Conservation (phyloP, 2,888 invertebrate species). For the Tenthredo livida region DNA sequence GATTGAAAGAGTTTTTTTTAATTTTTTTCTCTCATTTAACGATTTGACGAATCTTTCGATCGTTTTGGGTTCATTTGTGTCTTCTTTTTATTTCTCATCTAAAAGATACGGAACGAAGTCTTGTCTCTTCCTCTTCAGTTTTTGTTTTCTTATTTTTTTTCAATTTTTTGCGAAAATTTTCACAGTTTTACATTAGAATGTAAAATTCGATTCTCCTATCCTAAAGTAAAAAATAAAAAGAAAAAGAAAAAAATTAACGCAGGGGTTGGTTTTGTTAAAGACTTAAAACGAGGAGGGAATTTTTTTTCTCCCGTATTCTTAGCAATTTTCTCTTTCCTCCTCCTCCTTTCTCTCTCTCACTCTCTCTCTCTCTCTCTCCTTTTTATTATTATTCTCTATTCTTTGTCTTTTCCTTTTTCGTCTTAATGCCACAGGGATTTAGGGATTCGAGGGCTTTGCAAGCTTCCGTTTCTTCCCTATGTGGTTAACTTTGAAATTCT, state of each 20-base stretch:
- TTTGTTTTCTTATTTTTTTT: background rate
- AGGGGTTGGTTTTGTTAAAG: background rate
- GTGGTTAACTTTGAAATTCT: slow-evolving; percentile 12
- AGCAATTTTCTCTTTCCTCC: background rate
- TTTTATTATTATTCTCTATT: background rate
- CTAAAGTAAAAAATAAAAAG: background rate
- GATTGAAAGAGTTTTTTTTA: background rate
- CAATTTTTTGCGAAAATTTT: too few relatives aligned
- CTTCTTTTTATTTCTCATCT: too few relatives aligned
- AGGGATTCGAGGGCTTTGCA: slow-evolving; percentile 4
- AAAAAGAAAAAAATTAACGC: background rate
- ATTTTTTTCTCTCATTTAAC: background rate
- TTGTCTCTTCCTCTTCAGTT: background rate
- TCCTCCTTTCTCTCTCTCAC: background rate
- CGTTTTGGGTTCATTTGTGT: too few relatives aligned
- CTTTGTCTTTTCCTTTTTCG: background rate
- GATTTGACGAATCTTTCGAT: too few relatives aligned
- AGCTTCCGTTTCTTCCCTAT: background rate
- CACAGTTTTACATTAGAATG: too few relatives aligned
- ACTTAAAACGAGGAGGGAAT: background rate
- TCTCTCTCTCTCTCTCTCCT: background rate
- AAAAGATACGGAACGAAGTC: too few relatives aligned
- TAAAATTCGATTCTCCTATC: too few relatives aligned
- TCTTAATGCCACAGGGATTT: slow-evolving; percentile 13
- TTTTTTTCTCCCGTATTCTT: background rate